Base-by-base conservation (phyloP, 2,888 invertebrate genomes). In the Lasioglossum oenotherae region DNA sequence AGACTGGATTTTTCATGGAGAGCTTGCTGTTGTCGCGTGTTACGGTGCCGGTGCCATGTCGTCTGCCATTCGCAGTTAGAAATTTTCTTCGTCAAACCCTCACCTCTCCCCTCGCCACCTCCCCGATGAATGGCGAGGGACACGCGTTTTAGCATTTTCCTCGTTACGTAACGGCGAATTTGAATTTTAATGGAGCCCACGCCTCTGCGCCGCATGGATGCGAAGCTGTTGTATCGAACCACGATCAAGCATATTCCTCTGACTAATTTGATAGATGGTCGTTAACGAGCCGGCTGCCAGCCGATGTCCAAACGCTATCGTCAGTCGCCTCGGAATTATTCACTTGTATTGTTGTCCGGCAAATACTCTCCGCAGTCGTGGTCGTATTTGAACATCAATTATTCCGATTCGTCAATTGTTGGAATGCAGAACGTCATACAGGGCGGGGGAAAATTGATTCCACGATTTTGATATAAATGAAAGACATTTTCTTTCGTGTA, bases 281-380 rank as follows among this genome's bases (percentile, higher is more conserved):
- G 83, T 86, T 85, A 84, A 85, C 64, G 84, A 77, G 81, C 77
- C 67, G 81, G 77, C 82, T 78, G 71, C 80, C 81, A 72, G 78
- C 80, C 78, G 76, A 75, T 87, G 90, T 82, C 90, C 84, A 81
- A 82, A 86, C 81, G 76, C 85, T 82, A 78, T 69, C 71, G 71
- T 84, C 85, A 84, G 81, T 89, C 86, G 88, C 79, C 87, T 90
- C 83, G 85, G 86, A 91, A 89, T 90, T 89, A 89, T 84, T 88
- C 27, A n/a, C 41, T 38, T 23, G 41, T 41, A 71, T 71, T 41
- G 71, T 71, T 71, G 41, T 5, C 23, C 8, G 69, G n/a, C 57
- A 12, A 57, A n/a, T n/a, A n/a, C 57, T 57, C 57, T 1, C 12
- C n/a, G n/a, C 57, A 4, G 4, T n/a, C 1, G 8, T 8, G 57